Base-by-base conservation (phyloP, 2,113 vertebrate species). In the Sialia sialis region DNA sequence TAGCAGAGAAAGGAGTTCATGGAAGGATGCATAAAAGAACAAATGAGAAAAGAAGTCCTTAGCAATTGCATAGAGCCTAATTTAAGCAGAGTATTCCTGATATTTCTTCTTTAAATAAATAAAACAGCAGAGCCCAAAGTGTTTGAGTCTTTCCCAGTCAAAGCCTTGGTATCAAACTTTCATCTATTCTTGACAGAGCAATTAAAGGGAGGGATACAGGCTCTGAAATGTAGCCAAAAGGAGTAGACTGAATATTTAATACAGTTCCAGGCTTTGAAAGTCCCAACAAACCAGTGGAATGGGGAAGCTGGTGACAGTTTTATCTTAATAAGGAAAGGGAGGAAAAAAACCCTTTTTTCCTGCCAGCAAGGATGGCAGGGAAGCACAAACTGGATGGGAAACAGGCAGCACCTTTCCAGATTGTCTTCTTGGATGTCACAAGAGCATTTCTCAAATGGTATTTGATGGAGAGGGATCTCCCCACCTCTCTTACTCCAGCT, bases 241-340 rank as follows among this genome's bases (percentile, higher is more conserved):
- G 95, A 87, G 32, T n/a, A 67, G 84, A 51, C 39, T 96, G 96
- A 96, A 94, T 96, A 95, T 96, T 96, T 97, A 91, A 97, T 94
- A 93, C 54, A 32, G 26, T 94, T 95, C 46, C 70, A 78, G 38
- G 67, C 93, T 97, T 97, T 96, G 95, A 95, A 97, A 95, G 87
- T 95, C 96, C 94, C 44, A 56, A 56, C 87, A 89, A 96, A 84
- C 84, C 83, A 67, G 82, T 64, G 67, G 92, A 94, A 92, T 73
- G 79, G 63, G 77, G 64, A 78, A 82, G 79, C 80, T 77, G 12
- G 87, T 97, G 97, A 96, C 95, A 96, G 76, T 78, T 95, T 94
- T 76, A 92, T 95, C 21, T 39, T 92, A 84, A 93, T 93, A 94
- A 84, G 63, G 76, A 93, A 92, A 88, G 2, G 9, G 36, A 81